Evolutionary conservation across 2,797 vertebrate genomes (phyloP).

Genomic region (Sternotherus odoratus): DNA sequence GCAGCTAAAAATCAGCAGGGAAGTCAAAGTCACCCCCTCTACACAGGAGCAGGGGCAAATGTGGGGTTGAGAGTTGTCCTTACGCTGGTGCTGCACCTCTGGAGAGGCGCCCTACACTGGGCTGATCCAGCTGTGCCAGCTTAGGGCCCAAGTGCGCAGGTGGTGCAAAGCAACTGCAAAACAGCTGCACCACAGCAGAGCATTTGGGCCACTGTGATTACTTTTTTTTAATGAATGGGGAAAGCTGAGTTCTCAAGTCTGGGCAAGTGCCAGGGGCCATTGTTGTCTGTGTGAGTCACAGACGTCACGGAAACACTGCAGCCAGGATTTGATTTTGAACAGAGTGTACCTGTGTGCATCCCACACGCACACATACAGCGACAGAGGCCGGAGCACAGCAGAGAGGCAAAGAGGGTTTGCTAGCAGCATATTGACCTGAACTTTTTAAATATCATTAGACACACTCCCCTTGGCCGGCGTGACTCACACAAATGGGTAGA

Average conservation of each 20-base stretch:
- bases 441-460: slow-evolving; percentile 28
- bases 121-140: not conserved
- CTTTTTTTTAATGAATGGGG: not conserved
- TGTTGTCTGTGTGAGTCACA: slow-evolving; percentile 5
- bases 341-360: slow-evolving; percentile 29
- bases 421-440: slow-evolving; percentile 29
- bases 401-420: not conserved
- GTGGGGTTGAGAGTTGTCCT: not conserved
- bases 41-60: not conserved
- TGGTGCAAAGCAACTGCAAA: not conserved
- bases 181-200: not conserved
- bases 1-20: not conserved
- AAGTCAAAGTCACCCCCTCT: not conserved
- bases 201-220: not conserved
- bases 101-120: not conserved
- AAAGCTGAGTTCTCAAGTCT: slow-evolving; percentile 20
- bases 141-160: not conserved
- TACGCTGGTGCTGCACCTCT: not conserved
- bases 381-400: fast-evolving
- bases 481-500: slow-evolving; percentile 39
- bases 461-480: not conserved
- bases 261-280: not conserved
- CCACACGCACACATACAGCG: fast-evolving
- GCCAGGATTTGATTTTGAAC: not conserved
- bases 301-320: not conserved